phyloP scores from a whole-genome alignment of 2,113 vertebrate genomes.

The Paraplagusia blochii region DNA sequence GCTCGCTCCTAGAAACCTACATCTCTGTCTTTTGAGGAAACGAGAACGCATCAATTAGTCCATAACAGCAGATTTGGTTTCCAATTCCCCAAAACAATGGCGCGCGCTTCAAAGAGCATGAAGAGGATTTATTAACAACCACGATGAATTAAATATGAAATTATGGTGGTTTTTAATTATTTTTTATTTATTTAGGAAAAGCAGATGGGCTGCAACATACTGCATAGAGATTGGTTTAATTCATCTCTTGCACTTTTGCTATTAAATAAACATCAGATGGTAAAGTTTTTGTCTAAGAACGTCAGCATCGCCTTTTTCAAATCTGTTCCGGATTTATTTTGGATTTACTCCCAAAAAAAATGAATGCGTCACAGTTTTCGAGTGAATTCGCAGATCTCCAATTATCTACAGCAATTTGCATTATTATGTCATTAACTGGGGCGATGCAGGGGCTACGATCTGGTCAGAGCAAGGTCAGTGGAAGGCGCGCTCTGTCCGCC shows the following conservation, averaged over 20 bases:
- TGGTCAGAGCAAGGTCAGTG: slow-evolving; percentile 51
- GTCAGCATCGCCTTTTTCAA: no score
- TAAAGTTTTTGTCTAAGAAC: not conserved
- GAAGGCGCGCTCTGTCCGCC: slow-evolving; percentile 21
- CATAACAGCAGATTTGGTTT: slow-evolving; percentile 25
- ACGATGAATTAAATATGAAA: slow-evolving; percentile 59
- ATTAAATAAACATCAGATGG: slow-evolving; percentile 7
- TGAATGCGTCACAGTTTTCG: no score
- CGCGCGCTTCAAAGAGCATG: slow-evolving; percentile 37
- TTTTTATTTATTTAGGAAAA: slow-evolving; percentile 8
- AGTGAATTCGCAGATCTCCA: slow-evolving; percentile 18
- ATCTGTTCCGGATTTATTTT: no score
- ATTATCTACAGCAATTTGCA: slow-evolving; percentile 16
- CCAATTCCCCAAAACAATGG: slow-evolving; percentile 23
- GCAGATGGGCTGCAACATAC: slow-evolving; percentile 11
- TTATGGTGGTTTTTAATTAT: slow-evolving; percentile 2
- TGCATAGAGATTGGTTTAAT: not conserved
- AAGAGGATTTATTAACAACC: slow-evolving; percentile 45
- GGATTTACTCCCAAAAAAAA: no score
- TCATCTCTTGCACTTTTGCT: slow-evolving; percentile 5
- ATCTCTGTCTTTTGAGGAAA: slow-evolving; percentile 16
- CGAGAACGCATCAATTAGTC: slow-evolving; percentile 16
- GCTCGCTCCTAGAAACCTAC: slow-evolving; percentile 9
- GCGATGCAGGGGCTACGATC: slow-evolving; percentile 26
- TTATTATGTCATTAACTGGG: slow-evolving; percentile 46